Conservation (phyloP, 2,888 invertebrate genomes). For the Pristionchus fissidentatus region DNA sequence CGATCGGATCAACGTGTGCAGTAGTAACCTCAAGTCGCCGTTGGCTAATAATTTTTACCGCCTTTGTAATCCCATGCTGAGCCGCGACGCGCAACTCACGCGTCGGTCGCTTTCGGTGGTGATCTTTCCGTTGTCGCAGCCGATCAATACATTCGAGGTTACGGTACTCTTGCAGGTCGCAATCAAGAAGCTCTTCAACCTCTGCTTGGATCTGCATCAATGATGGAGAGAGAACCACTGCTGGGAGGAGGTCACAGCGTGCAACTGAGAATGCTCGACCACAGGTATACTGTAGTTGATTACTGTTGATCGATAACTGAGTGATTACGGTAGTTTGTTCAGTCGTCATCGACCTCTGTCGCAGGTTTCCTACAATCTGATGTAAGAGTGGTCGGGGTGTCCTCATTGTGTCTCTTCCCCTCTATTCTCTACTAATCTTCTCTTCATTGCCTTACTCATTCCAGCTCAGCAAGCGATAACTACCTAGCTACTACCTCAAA, state of each 20-base stretch:
- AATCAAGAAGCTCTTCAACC: conserved; percentile 40
- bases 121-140: neutral
- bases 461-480: conserved; percentile 67
- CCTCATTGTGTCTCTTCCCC: conserved; percentile 3
- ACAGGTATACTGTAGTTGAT: conserved; percentile 55
- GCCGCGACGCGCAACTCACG: neutral
- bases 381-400: neutral
- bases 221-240: conserved; percentile 16
- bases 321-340: neutral
- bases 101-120: neutral
- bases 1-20: neutral
- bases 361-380: conserved; percentile 16
- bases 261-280: conserved; percentile 64
- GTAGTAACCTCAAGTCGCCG: conserved; percentile 10
- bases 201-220: conserved; percentile 8
- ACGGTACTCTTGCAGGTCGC: conserved; percentile 24
- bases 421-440: neutral
- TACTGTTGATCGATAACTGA: neutral
- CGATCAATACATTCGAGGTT: too few relatives aligned
- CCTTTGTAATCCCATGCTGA: conserved; percentile 11
- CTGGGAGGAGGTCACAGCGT: conserved; percentile 55
- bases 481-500: conserved; percentile 66
- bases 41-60: conserved; percentile 7
- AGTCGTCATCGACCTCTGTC: conserved; percentile 1
- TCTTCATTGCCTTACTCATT: conserved; percentile 46